Conservation (phyloP, 1,140 invertebrate genomes). For the Archegozetes longisetosus region DNA sequence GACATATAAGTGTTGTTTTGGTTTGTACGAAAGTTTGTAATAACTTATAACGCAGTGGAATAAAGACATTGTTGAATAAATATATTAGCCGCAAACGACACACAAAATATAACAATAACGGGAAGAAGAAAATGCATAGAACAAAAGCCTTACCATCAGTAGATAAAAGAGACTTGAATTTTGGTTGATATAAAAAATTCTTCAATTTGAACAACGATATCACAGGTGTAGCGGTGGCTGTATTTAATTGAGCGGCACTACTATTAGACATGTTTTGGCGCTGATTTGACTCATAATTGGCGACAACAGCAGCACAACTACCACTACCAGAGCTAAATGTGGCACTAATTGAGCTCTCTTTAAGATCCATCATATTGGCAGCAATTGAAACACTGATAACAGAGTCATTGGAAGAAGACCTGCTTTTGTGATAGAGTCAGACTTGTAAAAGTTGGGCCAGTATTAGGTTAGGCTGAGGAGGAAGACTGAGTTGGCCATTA, state of each 20-base stretch:
- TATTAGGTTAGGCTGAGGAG: neutral
- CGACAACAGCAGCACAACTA: slow-evolving; percentile 3
- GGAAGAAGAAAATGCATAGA: too few species aligned
- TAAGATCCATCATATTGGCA: slow-evolving; percentile 1
- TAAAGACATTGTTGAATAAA: too few species aligned
- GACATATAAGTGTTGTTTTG: too few species aligned
- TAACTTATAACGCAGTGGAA: too few species aligned
- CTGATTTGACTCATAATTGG: slow-evolving; percentile 7
- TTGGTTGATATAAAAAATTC: slow-evolving; percentile 23
- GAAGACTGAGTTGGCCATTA: neutral
- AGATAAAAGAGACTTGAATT: slow-evolving; percentile 17
- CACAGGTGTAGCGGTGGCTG: slow-evolving; percentile 21
- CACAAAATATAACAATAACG: too few species aligned
- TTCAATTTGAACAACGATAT: slow-evolving; percentile 25
- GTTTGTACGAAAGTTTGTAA: too few species aligned
- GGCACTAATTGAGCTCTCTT: slow-evolving; percentile 1
- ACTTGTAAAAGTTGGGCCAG: neutral
- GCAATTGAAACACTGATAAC: too few species aligned
- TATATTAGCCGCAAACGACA: too few species aligned
- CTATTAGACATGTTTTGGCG: slow-evolving; percentile 15
- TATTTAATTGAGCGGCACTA: neutral
- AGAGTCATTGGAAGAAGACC: neutral
- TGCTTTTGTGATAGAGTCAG: neutral
- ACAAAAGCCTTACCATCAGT: slow-evolving; percentile 3
- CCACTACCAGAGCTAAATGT: neutral